These are phyloP conservation scores for Tinea pellionella DNA, from an alignment of 2,888 invertebrate species.

Conservation along the genomic window DNA sequence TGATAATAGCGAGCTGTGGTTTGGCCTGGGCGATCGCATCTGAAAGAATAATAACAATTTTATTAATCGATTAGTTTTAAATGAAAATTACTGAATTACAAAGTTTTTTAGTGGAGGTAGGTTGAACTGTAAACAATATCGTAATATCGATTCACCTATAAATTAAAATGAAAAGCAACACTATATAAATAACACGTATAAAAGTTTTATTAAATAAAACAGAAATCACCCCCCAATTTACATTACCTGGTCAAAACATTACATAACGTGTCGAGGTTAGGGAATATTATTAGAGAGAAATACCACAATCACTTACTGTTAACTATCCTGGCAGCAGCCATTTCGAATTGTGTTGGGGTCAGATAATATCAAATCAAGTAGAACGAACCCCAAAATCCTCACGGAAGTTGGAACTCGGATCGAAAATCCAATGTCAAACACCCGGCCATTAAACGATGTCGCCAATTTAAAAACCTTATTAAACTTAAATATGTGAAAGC, in stretches of 20 bases:
- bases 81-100: too few species aligned
- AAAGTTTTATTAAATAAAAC: too few species aligned
- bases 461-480: neutral
- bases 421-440: neutral
- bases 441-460: neutral
- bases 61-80: neutral
- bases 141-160: too few species aligned
- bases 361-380: neutral
- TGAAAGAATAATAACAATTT: conserved; percentile 35
- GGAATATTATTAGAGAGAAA: neutral
- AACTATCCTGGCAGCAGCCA: neutral
- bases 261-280: neutral
- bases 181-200: too few species aligned
- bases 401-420: neutral
- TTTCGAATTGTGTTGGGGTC: neutral
- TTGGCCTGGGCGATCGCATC: conserved; percentile 71
- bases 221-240: too few species aligned
- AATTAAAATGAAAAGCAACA: too few species aligned
- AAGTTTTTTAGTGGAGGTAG: too few species aligned
- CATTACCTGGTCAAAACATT: too few species aligned
- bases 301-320: neutral
- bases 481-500: too few species aligned
- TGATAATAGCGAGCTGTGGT: conserved; percentile 79
- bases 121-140: too few species aligned
- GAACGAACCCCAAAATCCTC: neutral